These are phyloP conservation scores for Physella acuta DNA, from an alignment of 1,140 invertebrate species.

Conservation along the genomic window DNA sequence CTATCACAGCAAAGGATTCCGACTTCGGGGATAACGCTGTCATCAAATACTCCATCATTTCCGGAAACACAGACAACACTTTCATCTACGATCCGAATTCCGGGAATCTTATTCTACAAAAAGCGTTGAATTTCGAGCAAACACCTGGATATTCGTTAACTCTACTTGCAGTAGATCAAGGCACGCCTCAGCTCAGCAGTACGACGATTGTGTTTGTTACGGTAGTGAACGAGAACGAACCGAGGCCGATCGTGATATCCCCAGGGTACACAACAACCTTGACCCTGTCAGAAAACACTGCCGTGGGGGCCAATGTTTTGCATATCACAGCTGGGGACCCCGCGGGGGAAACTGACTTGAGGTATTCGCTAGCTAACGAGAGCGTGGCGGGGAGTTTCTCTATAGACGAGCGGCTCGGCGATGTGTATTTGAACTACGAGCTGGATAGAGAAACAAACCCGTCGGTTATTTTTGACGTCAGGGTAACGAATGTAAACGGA, in stretches of 20 bases:
- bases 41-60: slow-evolving; percentile 63
- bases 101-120: not conserved
- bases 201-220: slow-evolving; percentile 3
- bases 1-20: slow-evolving; percentile 84
- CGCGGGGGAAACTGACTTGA: slow-evolving; percentile 6
- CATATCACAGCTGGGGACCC: not conserved
- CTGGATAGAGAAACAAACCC: slow-evolving; percentile 16
- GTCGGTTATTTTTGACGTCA: not conserved
- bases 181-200: slow-evolving; percentile 2
- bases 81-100: not conserved
- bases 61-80: not conserved
- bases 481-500: not conserved
- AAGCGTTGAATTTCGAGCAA: not conserved
- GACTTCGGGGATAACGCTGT: slow-evolving; percentile 82
- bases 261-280: not conserved
- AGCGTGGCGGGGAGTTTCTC: slow-evolving; percentile 7
- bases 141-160: not conserved
- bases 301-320: not conserved
- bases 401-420: slow-evolving; percentile 13
- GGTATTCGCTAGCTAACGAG: slow-evolving; percentile 7
- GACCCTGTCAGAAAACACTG: not conserved
- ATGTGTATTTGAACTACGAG: slow-evolving; percentile 9
- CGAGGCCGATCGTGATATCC: not conserved
- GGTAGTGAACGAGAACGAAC: not conserved
- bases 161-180: slow-evolving; percentile 14